phyloP scores from a whole-genome alignment of 2,888 invertebrate genomes.

The Aquatica leii region DNA sequence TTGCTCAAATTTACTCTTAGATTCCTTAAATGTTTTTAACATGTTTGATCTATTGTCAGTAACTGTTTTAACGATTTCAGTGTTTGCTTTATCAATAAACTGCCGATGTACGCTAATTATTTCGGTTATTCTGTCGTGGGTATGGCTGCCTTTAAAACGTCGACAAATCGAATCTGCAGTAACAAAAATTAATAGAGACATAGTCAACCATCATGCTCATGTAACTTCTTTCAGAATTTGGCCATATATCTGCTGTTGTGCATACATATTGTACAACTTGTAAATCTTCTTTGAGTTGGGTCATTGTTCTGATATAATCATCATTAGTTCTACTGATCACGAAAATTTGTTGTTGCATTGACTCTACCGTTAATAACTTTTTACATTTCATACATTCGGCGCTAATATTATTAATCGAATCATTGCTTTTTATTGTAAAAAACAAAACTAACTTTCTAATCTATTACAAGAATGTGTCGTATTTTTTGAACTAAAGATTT shows the following conservation, averaged over 20 bases:
- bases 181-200: too few relatives aligned
- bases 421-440: too few relatives aligned
- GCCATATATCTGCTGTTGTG: too few relatives aligned
- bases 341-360: too few relatives aligned
- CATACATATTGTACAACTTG: not conserved
- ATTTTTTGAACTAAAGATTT: too few relatives aligned
- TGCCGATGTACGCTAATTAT: not conserved
- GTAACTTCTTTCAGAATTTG: not conserved
- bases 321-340: not conserved
- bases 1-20: too few relatives aligned
- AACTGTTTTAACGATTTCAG: not conserved
- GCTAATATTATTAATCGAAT: too few relatives aligned
- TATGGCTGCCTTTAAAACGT: not conserved
- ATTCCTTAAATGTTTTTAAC: not conserved
- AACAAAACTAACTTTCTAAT: too few relatives aligned
- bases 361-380: too few relatives aligned
- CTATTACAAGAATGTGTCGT: too few relatives aligned
- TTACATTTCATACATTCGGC: too few relatives aligned
- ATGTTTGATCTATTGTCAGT: conserved; percentile 3
- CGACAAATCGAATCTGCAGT: not conserved
- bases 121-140: not conserved
- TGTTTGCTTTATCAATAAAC: not conserved
- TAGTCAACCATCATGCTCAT: not conserved
- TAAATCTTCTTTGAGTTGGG: not conserved
- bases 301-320: not conserved